Conservation (phyloP, 2,113 vertebrate genomes). For the Hymenochirus boettgeri region DNA sequence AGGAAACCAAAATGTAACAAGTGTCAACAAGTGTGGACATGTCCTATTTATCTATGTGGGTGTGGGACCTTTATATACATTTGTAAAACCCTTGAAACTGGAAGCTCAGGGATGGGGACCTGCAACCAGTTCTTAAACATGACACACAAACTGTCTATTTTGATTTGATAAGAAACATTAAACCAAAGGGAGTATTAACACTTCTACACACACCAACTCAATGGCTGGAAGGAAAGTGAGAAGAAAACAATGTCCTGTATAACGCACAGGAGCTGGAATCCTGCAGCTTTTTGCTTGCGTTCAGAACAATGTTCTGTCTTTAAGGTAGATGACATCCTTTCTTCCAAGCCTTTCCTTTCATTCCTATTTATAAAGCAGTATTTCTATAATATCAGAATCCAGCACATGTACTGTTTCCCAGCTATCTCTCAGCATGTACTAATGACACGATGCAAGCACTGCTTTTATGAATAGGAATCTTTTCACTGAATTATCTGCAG, state of each 20-base stretch:
- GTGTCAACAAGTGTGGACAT: no score
- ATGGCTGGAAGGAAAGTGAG: constrained; percentile 3
- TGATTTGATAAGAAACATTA: background rate
- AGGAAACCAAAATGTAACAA: no score
- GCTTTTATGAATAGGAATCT: constrained; percentile 14
- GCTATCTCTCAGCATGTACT: constrained; percentile 7
- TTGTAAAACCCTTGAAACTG: no score
- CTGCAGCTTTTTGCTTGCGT: constrained; percentile 2
- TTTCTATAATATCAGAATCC: constrained; percentile 22
- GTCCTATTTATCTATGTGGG: no score
- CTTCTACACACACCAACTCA: background rate
- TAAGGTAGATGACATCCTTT: constrained; percentile 11
- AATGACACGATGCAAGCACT: constrained; percentile 8
- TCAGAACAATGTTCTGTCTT: background rate
- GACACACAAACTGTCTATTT: background rate
- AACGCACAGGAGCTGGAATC: constrained; percentile 2
- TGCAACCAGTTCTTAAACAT: background rate
- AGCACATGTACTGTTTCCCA: background rate
- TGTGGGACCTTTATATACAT: no score
- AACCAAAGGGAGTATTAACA: background rate
- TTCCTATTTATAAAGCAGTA: background rate
- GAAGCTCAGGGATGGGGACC: no score
- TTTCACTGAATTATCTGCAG: constrained; percentile 17
- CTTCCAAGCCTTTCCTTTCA: constrained; percentile 18
- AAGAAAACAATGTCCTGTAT: background rate